Evolutionary conservation across 2,113 vertebrate genomes (phyloP).

Genomic region (Odocoileus virginianus): DNA sequence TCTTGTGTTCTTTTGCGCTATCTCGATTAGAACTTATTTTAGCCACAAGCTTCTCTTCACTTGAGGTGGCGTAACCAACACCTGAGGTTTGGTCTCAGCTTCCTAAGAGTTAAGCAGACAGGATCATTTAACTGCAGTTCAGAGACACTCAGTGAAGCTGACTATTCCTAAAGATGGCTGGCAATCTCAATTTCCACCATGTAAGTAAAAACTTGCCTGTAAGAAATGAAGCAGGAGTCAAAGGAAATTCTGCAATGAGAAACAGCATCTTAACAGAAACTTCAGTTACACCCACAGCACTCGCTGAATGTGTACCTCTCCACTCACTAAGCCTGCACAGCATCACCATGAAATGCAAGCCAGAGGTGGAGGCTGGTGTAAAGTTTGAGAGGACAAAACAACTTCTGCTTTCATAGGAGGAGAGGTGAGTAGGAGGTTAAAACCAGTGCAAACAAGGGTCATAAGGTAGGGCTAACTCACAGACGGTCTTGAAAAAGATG

Average conservation of each 20-base stretch:
- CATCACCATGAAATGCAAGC: background rate
- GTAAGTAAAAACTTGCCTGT: background rate
- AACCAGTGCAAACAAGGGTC: background rate
- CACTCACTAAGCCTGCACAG: background rate
- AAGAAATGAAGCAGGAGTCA: background rate
- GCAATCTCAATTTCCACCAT: background rate
- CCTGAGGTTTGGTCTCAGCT: constrained; percentile 8
- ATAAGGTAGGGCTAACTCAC: background rate
- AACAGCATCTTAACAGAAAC: constrained; percentile 23
- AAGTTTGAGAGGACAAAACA: background rate
- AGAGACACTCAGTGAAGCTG: background rate
- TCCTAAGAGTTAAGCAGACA: background rate
- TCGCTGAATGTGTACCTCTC: background rate
- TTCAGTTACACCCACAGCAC: background rate
- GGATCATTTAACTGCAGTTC: constrained; percentile 31
- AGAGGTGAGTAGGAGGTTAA: background rate
- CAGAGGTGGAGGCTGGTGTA: background rate
- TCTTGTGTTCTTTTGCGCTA: background rate
- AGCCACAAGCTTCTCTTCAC: background rate
- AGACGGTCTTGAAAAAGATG: background rate
- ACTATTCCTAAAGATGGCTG: constrained; percentile 39
- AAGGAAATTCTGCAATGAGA: background rate
- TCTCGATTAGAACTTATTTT: background rate
- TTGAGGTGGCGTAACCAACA: background rate
- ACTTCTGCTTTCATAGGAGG: background rate